Conservation (phyloP, 30 jellyfish, hydroid and myxozoan species). For the Phacellophora camtschatica region DNA sequence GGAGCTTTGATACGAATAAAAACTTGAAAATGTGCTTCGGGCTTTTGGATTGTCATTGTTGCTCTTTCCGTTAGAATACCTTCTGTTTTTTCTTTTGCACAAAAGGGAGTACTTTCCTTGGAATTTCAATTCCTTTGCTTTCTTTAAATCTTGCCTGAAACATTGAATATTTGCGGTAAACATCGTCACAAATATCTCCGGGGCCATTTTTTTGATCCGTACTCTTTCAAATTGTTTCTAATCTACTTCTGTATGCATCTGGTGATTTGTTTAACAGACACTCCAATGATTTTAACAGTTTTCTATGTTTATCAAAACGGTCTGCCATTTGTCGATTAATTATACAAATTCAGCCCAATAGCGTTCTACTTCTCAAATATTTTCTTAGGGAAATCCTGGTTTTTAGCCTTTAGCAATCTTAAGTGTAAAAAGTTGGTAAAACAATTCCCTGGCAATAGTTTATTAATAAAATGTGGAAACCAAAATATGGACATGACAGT, state of each 20-base stretch:
- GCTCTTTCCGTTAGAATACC: neutral
- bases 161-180: neutral
- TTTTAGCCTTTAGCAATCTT: too few relatives aligned
- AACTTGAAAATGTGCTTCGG: neutral
- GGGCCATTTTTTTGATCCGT: neutral
- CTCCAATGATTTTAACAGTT: neutral
- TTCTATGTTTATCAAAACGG: neutral
- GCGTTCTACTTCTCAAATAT: too few relatives aligned
- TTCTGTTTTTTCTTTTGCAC: neutral
- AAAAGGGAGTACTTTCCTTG: neutral
- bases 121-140: neutral
- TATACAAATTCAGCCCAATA: too few relatives aligned
- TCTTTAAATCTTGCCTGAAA: neutral
- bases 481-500: too few relatives aligned
- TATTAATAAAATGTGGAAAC: too few relatives aligned
- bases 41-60: neutral
- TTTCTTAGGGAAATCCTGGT: too few relatives aligned
- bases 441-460: too few relatives aligned
- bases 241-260: neutral
- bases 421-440: too few relatives aligned
- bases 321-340: slow-evolving; percentile 6
- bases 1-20: neutral
- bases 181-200: neutral
- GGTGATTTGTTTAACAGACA: neutral
- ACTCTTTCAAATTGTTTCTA: neutral